A percentile compares a stretch with the other conserved stretches of the same genome.
These are phyloP conservation scores for Gallinago solitaria DNA, from an alignment of 2,797 vertebrate genomes.

Conservation along the genomic window DNA sequence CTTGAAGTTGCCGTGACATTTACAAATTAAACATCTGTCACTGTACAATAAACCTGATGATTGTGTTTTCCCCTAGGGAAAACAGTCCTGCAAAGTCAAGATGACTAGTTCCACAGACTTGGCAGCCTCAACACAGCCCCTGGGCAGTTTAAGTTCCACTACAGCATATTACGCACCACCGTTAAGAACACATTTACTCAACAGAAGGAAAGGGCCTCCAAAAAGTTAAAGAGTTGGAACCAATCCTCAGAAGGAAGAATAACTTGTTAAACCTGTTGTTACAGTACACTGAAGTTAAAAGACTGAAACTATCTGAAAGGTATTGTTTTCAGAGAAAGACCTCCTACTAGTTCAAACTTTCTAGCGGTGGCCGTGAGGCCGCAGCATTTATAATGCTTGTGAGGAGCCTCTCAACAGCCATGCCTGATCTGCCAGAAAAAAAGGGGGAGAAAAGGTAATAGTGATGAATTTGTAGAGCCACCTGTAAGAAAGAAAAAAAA, in stretches of 20 bases:
- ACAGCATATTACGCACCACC: background rate
- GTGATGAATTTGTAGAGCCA: background rate
- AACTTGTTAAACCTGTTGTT: background rate
- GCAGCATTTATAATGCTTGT: background rate
- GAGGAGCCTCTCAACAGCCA: background rate
- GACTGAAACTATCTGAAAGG: background rate
- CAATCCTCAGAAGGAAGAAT: background rate
- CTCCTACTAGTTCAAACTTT: background rate
- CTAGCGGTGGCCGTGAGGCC: fast-evolving
- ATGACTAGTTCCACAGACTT: background rate
- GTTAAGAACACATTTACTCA: background rate
- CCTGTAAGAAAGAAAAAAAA: background rate
- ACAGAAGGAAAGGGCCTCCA: background rate
- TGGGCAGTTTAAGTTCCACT: background rate
- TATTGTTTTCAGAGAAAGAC: background rate
- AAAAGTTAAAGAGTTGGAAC: background rate
- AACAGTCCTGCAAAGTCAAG: background rate
- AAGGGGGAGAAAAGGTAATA: background rate
- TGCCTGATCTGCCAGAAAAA: background rate
- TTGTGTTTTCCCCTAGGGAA: background rate
- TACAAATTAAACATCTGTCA: slow-evolving; percentile 56
- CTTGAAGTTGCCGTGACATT: background rate
- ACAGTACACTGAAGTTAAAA: background rate
- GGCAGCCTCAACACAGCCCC: background rate
- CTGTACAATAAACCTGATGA: background rate